Percentiles rank a stretch among this genome's conserved stretches.
Evolutionary conservation across 2,888 invertebrate species (phyloP).

Genomic region (Hyppa rectilinea): DNA sequence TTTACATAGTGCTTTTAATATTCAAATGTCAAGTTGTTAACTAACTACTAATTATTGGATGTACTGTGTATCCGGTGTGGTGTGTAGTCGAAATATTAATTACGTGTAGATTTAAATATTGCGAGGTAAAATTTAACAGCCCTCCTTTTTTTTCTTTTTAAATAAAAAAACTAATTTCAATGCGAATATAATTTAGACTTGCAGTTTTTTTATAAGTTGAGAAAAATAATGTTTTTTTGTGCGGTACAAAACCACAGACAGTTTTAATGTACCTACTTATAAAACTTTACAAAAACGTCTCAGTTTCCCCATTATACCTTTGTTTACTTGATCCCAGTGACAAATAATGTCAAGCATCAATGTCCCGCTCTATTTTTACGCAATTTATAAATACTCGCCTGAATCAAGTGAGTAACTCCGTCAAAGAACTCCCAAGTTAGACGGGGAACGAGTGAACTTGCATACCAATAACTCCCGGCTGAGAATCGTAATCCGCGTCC

Average conservation of each 20-base stretch:
- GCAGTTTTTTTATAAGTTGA: not conserved
- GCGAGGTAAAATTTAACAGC: not conserved
- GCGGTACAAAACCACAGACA: not conserved
- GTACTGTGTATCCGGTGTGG: constrained; percentile 56
- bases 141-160: not conserved
- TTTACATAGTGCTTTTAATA: constrained; percentile 89
- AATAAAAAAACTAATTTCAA: not conserved
- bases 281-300: not conserved
- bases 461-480: constrained; percentile 73
- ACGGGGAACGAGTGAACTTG: constrained; percentile 61
- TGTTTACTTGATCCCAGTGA: constrained; percentile 53
- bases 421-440: constrained; percentile 66
- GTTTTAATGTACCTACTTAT: not conserved
- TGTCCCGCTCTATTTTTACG: constrained; percentile 69
- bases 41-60: constrained; percentile 68
- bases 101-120: not conserved
- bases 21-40: constrained; percentile 77
- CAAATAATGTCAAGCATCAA: constrained; percentile 57
- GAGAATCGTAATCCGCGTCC: constrained; percentile 71
- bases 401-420: constrained; percentile 68
- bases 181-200: not conserved
- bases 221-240: not conserved
- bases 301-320: constrained; percentile 19
- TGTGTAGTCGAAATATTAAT: constrained; percentile 30
- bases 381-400: constrained; percentile 72